Percentiles rank a stretch among this genome's conserved stretches.
phyloP scores from a whole-genome alignment of 2,113 vertebrate genomes.

The Falco punctatus region DNA sequence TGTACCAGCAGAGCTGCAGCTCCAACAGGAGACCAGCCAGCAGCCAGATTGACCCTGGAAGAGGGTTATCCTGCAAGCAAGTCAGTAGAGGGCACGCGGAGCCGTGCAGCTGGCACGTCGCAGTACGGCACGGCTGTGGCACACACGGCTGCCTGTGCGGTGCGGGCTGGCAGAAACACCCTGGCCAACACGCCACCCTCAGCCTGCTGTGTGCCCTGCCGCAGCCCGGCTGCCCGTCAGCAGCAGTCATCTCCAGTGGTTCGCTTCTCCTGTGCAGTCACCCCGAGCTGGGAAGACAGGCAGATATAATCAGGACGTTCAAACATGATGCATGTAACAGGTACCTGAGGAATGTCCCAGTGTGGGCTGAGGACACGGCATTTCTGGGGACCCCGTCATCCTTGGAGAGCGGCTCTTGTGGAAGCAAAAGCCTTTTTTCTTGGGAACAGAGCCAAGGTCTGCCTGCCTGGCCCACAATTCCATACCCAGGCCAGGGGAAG shows the following conservation, averaged over 20 bases:
- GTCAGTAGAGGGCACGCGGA: neutral
- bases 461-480: neutral
- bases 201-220: neutral
- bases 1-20: neutral
- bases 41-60: accelerated
- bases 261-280: accelerated
- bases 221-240: accelerated
- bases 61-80: neutral
- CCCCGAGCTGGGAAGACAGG: neutral
- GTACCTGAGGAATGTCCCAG: neutral
- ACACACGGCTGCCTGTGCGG: accelerated
- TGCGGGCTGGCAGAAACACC: accelerated
- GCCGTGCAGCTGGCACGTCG: no score
- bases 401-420: neutral
- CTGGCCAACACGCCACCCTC: neutral
- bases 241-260: accelerated
- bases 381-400: neutral
- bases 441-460: neutral
- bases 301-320: accelerated
- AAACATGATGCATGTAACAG: neutral
- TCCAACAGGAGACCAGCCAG: neutral
- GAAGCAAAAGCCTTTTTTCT: neutral
- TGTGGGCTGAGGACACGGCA: accelerated
- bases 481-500: neutral
- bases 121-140: neutral